Evolutionary conservation across 2,797 vertebrate genomes (phyloP), one percentile per base, ranked within the genome.

Genomic region (Stomatorhinus walkeri): DNA sequence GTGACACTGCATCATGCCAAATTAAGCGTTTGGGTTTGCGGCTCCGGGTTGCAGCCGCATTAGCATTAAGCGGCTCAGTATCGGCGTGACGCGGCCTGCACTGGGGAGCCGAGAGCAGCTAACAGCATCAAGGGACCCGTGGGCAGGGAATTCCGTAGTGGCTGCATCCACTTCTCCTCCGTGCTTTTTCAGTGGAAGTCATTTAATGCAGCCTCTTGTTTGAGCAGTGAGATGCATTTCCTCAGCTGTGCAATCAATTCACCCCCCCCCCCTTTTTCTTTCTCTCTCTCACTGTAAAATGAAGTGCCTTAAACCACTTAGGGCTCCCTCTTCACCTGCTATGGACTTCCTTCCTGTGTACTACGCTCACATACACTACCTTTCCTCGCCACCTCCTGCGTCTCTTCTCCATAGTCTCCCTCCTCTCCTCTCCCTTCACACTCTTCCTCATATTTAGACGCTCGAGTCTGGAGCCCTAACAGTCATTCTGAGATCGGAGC

Each of bases 321-420:
- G 14, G 16, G 22, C 3, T 32, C 43, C 32, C 12, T 40, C 12
- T 49, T 36, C 19, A 64, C 90, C 90, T 87, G 86, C 88, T 68
- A 12, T 52, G 24, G 28, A 85, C 81, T 54, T 85, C 9, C 72
- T 8, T 72, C 72, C 72, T n/a, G 3, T n/a, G 19, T 19, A 8
- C 72, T 79, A 3, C 72, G n/a, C 72, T 79, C 72, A 19, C 36
- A 40, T 79, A n/a, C n/a, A n/a, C n/a, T n/a, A 79, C 72, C 16
- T 9, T 90, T 89, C 64, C 28, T 64, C 84, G 91, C 81, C 87
- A 61, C 89, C 40, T 88, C 90, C 92, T 88, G 61, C 54, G 81
- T 89, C 85, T 88, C 83, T 81, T 61, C 89, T 88, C 76, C 87
- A 85, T 24, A 36, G 54, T 87, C 56, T 59, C 49, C 83, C 61